Conservation (phyloP, 1,140 invertebrate genomes). For the Caenorhabditis inopinata region DNA sequence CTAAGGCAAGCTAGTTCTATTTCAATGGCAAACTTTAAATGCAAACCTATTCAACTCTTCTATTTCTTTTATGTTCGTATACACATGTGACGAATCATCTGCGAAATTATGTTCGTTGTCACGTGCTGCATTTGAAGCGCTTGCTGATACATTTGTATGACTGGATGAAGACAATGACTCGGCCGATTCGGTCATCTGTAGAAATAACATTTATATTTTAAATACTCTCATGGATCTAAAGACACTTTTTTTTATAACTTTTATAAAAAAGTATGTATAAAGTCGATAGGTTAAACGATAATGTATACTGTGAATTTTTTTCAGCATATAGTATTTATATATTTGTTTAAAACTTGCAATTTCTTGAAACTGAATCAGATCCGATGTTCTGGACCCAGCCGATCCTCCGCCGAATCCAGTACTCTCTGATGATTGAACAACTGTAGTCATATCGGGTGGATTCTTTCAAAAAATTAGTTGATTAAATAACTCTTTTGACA, state of each 20-base stretch:
- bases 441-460: not conserved
- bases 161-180: not conserved
- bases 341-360: not conserved
- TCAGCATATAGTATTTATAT: too few species aligned
- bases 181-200: constrained; percentile 4
- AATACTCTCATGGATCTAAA: too few species aligned
- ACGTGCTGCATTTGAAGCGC: not conserved
- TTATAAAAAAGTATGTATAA: too few species aligned
- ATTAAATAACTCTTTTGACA: not conserved
- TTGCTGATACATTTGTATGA: not conserved
- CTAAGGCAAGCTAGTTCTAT: too few species aligned
- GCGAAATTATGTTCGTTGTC: not conserved
- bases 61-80: constrained; percentile 47
- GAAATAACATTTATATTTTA: not conserved
- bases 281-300: too few species aligned
- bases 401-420: not conserved
- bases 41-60: constrained; percentile 48
- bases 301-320: too few species aligned
- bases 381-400: not conserved
- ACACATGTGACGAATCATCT: constrained; percentile 40
- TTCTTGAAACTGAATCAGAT: constrained; percentile 25
- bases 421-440: not conserved
- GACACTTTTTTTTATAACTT: too few species aligned
- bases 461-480: not conserved
- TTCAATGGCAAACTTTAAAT: too few species aligned